Evolutionary conservation across 2,113 vertebrate species (phyloP).

Genomic region (Haliaeetus leucogaster): DNA sequence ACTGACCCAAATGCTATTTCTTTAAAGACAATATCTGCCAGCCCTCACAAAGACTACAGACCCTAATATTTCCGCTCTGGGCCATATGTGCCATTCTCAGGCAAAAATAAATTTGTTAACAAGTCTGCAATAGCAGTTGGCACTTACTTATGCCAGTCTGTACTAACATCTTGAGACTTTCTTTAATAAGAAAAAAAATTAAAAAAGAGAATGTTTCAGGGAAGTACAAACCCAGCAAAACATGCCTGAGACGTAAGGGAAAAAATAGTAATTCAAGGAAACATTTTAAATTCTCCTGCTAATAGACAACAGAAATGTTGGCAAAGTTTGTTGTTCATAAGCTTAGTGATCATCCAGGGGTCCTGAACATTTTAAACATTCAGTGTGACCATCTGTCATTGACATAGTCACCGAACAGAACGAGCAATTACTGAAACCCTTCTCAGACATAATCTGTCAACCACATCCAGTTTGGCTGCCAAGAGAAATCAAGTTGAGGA

Average conservation of each 20-base stretch:
- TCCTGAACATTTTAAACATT: constrained; percentile 66
- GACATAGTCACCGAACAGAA: constrained; percentile 54
- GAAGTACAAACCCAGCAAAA: background rate
- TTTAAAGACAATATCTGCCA: constrained; percentile 69
- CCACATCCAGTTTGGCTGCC: constrained; percentile 54
- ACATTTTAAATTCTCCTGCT: constrained; percentile 34
- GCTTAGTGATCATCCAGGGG: constrained; percentile 47
- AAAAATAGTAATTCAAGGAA: constrained; percentile 25
- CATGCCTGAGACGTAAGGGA: background rate
- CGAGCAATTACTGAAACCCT: constrained; percentile 72
- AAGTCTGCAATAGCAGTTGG: constrained; percentile 75
- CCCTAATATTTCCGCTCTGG: constrained; percentile 72
- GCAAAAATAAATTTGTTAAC: constrained; percentile 75
- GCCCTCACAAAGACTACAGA: constrained; percentile 68
- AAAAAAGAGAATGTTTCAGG: background rate
- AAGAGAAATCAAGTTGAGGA: constrained; percentile 55
- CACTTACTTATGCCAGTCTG: constrained; percentile 71
- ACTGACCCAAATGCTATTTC: background rate
- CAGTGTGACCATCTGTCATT: constrained; percentile 77
- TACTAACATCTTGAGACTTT: constrained; percentile 75
- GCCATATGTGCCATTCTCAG: constrained; percentile 74
- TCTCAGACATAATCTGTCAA: constrained; percentile 73
- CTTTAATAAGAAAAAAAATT: constrained; percentile 23
- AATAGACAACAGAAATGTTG: constrained; percentile 60
- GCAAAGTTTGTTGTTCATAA: constrained; percentile 43